Evolutionary conservation across 2,113 vertebrate species (phyloP), one percentile per base, ranked within the genome.

Genomic region (Redunca redunca): DNA sequence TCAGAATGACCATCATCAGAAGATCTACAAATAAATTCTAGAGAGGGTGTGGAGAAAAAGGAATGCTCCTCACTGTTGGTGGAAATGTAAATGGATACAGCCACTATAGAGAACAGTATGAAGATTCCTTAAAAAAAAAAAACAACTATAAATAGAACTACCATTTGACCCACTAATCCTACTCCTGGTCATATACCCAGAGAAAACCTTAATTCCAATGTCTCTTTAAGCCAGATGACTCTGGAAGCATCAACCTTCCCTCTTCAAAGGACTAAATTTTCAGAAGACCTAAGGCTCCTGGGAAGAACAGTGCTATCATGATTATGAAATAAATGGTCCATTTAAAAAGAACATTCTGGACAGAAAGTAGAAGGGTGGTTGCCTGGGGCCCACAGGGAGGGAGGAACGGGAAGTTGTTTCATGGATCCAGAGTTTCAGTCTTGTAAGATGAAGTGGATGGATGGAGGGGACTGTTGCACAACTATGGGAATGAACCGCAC

Each of bases 281-380:
- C 43, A 55, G 62, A 58, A 91, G 52, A 78, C 46, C 36, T 13
- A 10, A n/a, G 53, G 33, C 74, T 91, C 8, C n/a, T 40, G 40
- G 36, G 62, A 77, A 58, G 60, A 52, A 40, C 33, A 33, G 36
- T 25, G 13, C 36, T 46, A 30, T 57, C 30, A 28, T 58, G n/a
- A 53, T 89, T 48, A 19, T 60, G 55, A 80, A 95, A n/a, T 58
- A 80, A 95, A n/a, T 58, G 7, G 30, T 33, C 33, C 25, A 15
- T 13, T 92, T n/a, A 48, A 10, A 90, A 94, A 85, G 87, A 57
- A 46, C n/a, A 43, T 95, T 81, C 60, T 25, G 7, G 62, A 82
- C 53, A 83, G 36, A 71, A 64, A 62, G 19, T 13, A 36, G 77
- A 83, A 62, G 52, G 26, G 57, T n/a, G 12, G 23, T 15, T 53